Conservation (phyloP, 1,140 invertebrate species). For the Leptinotarsa texana region DNA sequence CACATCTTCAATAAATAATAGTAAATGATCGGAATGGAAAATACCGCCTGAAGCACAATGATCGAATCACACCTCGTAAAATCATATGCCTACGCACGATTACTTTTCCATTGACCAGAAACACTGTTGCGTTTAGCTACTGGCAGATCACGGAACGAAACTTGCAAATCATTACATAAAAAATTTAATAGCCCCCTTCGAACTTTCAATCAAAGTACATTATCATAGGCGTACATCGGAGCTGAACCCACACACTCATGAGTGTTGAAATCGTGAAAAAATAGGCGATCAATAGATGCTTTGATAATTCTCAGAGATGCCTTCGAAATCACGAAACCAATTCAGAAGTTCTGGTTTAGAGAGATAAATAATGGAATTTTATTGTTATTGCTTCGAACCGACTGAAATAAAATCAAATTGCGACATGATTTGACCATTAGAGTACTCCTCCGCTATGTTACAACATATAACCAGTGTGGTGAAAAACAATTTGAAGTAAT, state of each 20-base stretch:
- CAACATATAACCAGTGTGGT: no score
- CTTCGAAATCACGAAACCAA: not conserved
- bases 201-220: slow-evolving; percentile 19
- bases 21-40: no score
- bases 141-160: slow-evolving; percentile 7
- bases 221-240: not conserved
- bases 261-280: not conserved
- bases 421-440: no score
- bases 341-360: no score
- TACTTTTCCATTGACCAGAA: not conserved
- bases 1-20: no score
- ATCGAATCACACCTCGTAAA: not conserved
- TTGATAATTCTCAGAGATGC: not conserved
- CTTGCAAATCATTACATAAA: slow-evolving; percentile 15
- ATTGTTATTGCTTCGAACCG: no score
- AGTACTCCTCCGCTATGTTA: no score
- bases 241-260: not conserved
- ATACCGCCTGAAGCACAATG: not conserved
- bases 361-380: no score
- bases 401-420: no score
- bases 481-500: no score
- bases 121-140: slow-evolving; percentile 9
- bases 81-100: not conserved
- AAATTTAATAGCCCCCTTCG: slow-evolving; percentile 8
- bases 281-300: not conserved